These are phyloP conservation scores for Butorides virescens DNA, from an alignment of 2,113 vertebrate genomes.

Conservation along the genomic window DNA sequence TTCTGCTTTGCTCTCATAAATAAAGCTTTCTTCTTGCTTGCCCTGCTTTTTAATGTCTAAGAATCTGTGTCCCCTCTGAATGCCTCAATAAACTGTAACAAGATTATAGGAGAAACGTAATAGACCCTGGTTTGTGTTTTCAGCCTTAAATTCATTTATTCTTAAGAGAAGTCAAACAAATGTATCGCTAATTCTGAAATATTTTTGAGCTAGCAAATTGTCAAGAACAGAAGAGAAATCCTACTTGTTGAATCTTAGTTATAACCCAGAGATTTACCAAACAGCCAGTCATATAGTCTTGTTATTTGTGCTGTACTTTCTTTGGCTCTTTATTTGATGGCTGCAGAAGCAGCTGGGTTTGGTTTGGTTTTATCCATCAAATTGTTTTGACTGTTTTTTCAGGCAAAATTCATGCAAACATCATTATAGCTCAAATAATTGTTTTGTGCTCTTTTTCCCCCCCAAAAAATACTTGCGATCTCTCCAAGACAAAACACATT, in stretches of 20 bases:
- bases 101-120: background rate
- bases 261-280: background rate
- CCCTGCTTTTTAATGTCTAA: conserved; percentile 44
- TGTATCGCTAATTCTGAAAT: conserved; percentile 5
- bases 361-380: background rate
- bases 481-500: background rate
- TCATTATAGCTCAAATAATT: background rate
- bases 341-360: background rate
- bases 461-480: background rate
- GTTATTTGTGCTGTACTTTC: background rate
- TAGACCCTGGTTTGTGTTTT: background rate
- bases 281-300: background rate
- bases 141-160: background rate
- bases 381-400: background rate
- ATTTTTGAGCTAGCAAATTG: background rate
- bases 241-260: conserved; percentile 9
- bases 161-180: background rate
- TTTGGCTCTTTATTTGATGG: background rate
- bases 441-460: background rate
- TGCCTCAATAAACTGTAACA: background rate
- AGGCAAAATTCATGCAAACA: background rate
- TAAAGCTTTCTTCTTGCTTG: conserved; percentile 63
- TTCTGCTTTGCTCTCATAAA: conserved; percentile 66
- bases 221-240: background rate
- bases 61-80: conserved; percentile 30